Conservation (phyloP, 2,888 invertebrate species). For the Tuberolachnus salignus region DNA sequence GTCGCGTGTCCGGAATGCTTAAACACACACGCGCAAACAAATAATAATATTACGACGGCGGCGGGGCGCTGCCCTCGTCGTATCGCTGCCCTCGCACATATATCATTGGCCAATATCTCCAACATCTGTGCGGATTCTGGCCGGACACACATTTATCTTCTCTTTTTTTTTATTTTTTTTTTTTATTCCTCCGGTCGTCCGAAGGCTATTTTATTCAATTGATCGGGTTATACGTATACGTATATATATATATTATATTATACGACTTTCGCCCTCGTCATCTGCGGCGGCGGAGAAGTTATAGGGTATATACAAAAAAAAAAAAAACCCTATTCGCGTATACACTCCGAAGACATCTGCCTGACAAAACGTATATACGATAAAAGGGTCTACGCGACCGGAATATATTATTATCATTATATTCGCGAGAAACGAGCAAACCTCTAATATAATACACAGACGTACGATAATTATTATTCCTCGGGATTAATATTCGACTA, state of each 20-base stretch:
- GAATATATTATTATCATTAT: constrained; percentile 45
- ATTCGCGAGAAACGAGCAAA: neutral
- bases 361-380: constrained; percentile 56
- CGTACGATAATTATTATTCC: neutral
- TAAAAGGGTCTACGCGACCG: constrained; percentile 51
- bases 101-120: constrained; percentile 45
- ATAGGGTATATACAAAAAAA: neutral
- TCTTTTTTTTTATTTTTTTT: constrained; percentile 1
- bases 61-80: neutral
- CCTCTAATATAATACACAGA: neutral
- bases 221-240: constrained; percentile 3
- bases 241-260: constrained; percentile 5
- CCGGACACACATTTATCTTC: constrained; percentile 51
- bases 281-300: neutral
- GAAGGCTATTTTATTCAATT: constrained; percentile 49
- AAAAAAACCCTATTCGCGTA: constrained; percentile 42
- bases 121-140: constrained; percentile 37
- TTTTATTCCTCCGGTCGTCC: constrained; percentile 17
- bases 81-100: constrained; percentile 4
- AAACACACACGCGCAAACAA: constrained; percentile 8
- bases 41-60: constrained; percentile 7
- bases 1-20: constrained; percentile 41
- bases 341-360: constrained; percentile 50
- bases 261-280: constrained; percentile 39
- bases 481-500: too few relatives aligned